Evolutionary conservation across 2,113 vertebrate species (phyloP).

Genomic region (Nipponia nippon): DNA sequence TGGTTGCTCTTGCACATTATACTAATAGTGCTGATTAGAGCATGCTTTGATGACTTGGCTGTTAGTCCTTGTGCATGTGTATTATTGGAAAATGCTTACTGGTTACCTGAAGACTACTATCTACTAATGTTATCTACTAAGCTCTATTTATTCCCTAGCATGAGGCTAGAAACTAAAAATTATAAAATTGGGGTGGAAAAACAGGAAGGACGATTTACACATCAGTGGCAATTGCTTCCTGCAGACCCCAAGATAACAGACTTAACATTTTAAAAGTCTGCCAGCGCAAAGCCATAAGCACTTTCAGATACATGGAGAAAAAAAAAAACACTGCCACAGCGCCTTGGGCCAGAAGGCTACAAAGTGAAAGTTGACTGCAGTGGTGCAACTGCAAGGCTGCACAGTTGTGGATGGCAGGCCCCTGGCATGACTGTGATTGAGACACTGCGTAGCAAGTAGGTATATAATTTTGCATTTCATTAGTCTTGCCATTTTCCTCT

Average conservation of each 20-base stretch:
- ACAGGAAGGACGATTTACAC: neutral
- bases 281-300: neutral
- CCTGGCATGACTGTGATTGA: neutral
- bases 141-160: neutral
- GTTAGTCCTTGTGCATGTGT: neutral
- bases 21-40: neutral
- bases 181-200: neutral
- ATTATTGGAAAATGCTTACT: neutral
- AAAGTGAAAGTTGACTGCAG: neutral
- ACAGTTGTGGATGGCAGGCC: neutral
- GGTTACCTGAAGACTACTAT: neutral
- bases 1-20: neutral
- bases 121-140: neutral
- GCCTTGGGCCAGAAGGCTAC: neutral
- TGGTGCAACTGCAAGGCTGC: neutral
- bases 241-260: neutral
- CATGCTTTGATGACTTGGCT: neutral
- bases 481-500: neutral
- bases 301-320: neutral
- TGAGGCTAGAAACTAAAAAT: neutral
- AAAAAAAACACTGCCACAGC: neutral
- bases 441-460: neutral
- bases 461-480: neutral
- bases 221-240: neutral
- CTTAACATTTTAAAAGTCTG: neutral